Percentiles rank a stretch among this genome's conserved stretches.
Evolutionary conservation across 1,140 invertebrate species (phyloP).

Genomic region (Papilio polyxenes): DNA sequence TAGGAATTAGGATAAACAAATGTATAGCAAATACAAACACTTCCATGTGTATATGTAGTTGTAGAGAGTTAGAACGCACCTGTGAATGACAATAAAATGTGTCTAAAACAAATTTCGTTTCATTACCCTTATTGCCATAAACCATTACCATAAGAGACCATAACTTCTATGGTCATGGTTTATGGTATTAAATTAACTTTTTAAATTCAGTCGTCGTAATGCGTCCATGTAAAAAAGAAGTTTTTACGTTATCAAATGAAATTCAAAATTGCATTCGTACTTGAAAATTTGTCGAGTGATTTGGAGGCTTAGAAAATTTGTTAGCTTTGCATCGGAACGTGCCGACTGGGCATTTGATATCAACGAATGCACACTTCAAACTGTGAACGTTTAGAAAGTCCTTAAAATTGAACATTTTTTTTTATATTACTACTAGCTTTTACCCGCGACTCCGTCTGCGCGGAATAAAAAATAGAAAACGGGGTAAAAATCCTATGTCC

Average conservation of each 20-base stretch:
- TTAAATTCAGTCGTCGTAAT: too few species aligned
- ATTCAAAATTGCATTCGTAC: neutral
- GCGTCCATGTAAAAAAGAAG: too few species aligned
- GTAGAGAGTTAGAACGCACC: conserved; percentile 68
- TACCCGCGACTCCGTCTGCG: too few species aligned
- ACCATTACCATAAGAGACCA: too few species aligned
- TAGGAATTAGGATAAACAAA: conserved; percentile 10
- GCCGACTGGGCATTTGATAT: neutral
- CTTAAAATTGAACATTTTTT: neutral
- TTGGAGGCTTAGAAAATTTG: neutral
- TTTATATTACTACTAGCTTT: too few species aligned
- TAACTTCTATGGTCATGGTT: too few species aligned
- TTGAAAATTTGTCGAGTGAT: neutral
- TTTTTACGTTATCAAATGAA: neutral
- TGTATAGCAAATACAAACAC: conserved; percentile 36
- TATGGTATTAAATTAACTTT: too few species aligned
- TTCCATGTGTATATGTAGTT: conserved; percentile 46
- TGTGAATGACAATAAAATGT: conserved; percentile 78
- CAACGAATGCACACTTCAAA: neutral
- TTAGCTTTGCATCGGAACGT: neutral
- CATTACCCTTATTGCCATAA: conserved; percentile 23
- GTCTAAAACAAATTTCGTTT: conserved; percentile 53
- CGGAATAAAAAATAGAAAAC: too few species aligned
- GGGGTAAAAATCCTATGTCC: too few species aligned
- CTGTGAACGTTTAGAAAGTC: neutral